Conservation (phyloP, 2,113 vertebrate species). For the Ailuropoda melanoleuca region DNA sequence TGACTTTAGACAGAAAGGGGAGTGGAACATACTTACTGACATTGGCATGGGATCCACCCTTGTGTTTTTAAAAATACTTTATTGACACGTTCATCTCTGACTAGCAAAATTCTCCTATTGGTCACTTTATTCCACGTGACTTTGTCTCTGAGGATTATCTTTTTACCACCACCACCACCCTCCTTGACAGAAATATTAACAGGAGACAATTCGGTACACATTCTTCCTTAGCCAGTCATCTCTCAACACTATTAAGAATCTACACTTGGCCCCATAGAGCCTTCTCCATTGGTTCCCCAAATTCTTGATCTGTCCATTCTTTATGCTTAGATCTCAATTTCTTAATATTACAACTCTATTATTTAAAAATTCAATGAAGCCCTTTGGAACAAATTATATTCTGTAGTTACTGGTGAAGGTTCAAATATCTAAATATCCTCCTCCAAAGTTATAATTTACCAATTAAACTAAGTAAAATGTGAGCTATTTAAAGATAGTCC, state of each 20-base stretch:
- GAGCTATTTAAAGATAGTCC: neutral
- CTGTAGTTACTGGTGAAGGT: neutral
- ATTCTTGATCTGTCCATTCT: neutral
- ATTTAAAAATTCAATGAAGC: neutral
- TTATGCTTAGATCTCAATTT: neutral
- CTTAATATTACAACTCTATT: neutral
- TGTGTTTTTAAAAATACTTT: neutral
- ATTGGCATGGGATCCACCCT: neutral
- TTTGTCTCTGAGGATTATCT: neutral
- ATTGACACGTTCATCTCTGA: neutral
- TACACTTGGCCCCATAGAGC: neutral
- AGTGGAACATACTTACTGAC: neutral
- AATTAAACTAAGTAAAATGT: conserved; percentile 36
- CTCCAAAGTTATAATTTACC: neutral
- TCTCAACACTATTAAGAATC: neutral
- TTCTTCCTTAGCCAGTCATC: neutral
- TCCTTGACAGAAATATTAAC: neutral
- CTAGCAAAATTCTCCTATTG: neutral
- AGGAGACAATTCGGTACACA: neutral
- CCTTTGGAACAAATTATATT: neutral
- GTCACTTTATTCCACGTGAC: neutral
- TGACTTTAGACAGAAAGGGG: neutral
- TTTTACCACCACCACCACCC: neutral
- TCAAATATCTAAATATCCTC: conserved; percentile 29
- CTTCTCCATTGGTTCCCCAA: neutral